Conservation (phyloP, 2,888 invertebrate genomes). For the Cryptophagus acutangulus region DNA sequence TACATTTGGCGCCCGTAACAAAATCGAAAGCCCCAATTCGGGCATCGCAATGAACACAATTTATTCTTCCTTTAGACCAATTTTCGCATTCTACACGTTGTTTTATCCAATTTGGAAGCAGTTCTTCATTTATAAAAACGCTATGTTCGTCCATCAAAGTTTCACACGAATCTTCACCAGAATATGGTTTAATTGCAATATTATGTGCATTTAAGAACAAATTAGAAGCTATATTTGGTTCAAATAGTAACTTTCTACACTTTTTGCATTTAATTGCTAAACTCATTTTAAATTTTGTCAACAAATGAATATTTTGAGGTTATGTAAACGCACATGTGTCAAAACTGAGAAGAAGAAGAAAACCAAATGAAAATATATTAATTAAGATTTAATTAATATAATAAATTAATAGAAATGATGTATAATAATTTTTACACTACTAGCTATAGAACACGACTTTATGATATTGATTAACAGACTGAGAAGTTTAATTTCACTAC, state of each 20-base stretch:
- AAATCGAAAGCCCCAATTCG: slow-evolving; percentile 65
- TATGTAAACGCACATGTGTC: no score
- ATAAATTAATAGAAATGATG: no score
- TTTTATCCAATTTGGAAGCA: slow-evolving; percentile 55
- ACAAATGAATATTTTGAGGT: no score
- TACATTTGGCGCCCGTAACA: slow-evolving; percentile 59
- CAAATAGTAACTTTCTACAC: slow-evolving; percentile 37
- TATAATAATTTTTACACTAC: no score
- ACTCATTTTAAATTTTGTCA: no score
- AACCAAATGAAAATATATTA: no score
- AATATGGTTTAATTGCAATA: slow-evolving; percentile 12
- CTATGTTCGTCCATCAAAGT: slow-evolving; percentile 31
- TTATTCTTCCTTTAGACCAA: slow-evolving; percentile 65
- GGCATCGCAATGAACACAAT: slow-evolving; percentile 57
- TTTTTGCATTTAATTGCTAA: slow-evolving; percentile 39
- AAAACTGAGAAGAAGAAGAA: no score
- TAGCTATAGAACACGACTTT: no score
- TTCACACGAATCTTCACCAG: slow-evolving; percentile 22
- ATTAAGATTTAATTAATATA: no score
- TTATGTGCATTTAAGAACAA: slow-evolving; percentile 38
- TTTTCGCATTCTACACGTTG: slow-evolving; percentile 52
- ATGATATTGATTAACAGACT: no score
- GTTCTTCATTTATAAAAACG: slow-evolving; percentile 55
- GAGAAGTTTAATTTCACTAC: no score
- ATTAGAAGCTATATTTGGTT: slow-evolving; percentile 22